A percentile compares a stretch with the other conserved stretches of the same genome.
phyloP scores from a whole-genome alignment of 1,140 invertebrate species.

The Drosophila albomicans region DNA sequence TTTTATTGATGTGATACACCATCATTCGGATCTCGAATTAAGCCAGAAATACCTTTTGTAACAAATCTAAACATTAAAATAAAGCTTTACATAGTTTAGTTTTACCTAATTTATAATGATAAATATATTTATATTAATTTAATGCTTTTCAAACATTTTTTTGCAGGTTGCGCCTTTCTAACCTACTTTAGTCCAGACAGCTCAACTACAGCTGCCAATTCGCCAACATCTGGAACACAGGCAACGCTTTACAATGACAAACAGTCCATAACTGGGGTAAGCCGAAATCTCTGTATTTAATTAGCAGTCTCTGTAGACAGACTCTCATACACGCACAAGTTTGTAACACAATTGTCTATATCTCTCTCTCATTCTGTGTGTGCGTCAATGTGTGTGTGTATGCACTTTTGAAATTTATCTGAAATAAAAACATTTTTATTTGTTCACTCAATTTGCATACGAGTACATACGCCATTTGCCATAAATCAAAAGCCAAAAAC shows the following conservation, averaged over 20 bases:
- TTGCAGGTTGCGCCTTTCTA: constrained; percentile 96
- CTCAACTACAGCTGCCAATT: constrained; percentile 89
- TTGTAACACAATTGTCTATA: constrained; percentile 32
- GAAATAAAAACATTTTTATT: constrained; percentile 39
- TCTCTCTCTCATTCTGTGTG: too few species aligned
- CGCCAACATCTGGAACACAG: constrained; percentile 64
- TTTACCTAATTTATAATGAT: too few species aligned
- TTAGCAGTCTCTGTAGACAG: constrained; percentile 14
- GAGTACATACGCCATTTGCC: constrained; percentile 8
- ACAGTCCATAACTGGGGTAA: constrained; percentile 98
- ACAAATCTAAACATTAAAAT: too few species aligned
- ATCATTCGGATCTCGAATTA: too few species aligned
- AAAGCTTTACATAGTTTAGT: not conserved
- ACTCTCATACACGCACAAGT: not conserved
- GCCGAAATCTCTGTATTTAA: constrained; percentile 84
- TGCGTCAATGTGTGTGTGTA: not conserved
- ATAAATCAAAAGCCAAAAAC: constrained; percentile 42
- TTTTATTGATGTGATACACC: too few species aligned
- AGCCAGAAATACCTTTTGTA: too few species aligned
- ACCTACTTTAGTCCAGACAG: constrained; percentile 98
- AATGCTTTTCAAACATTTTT: not conserved
- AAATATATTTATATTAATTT: too few species aligned
- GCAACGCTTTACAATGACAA: constrained; percentile 94
- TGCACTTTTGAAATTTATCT: constrained; percentile 42
- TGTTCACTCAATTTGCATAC: constrained; percentile 34